Base-by-base conservation (phyloP, 1,140 invertebrate species). In the Drosophila oshimai region DNA sequence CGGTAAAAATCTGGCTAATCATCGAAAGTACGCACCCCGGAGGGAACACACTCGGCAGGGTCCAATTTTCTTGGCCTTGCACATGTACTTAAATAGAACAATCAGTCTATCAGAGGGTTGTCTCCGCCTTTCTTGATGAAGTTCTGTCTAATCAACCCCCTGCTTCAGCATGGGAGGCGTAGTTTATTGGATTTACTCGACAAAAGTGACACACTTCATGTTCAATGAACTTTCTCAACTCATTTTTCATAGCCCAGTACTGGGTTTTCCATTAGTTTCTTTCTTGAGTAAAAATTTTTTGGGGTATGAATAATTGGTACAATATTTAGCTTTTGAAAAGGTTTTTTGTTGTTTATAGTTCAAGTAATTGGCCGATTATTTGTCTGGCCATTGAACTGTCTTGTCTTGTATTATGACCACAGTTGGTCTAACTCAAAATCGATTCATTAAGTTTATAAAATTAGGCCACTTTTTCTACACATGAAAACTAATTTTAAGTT, bases 171-270 rank as follows among this genome's bases (percentile, higher is more conserved):
- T 26, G 13, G 22, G 29, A 60, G 79, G 55, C 64, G 80, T 67
- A 79, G 55, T 71, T 74, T 79, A 71, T 67, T 79, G 79, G 74
- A 46, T 29, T 69, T 74, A 26, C 37, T 47, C 42, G 47, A 20
- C 46, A 44, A 15, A 68, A 58, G 45, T 78, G 75, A 79, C 69
- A 79, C 33, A 50, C 58, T 74, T 58, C 46, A 37, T 67, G 80
- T 71, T 13, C 71, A 53, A 33, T 84, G 80, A 86, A 86, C 79
- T 49, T 55, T 31, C 24, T 10, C 24, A 41, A 42, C 46, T 39
- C 65, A 67, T 61, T 68, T 78, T 47, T 50, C 33, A 26, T 46
- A 39, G 15, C 3, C 18, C 17, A 36, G 18, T 33, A 37, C 53
- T 37, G 12, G 33, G 36, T 24, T 46, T 28, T 15, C 9, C 13